Conservation (phyloP, 2,797 vertebrate genomes). For the Micrastur ruficollis region DNA sequence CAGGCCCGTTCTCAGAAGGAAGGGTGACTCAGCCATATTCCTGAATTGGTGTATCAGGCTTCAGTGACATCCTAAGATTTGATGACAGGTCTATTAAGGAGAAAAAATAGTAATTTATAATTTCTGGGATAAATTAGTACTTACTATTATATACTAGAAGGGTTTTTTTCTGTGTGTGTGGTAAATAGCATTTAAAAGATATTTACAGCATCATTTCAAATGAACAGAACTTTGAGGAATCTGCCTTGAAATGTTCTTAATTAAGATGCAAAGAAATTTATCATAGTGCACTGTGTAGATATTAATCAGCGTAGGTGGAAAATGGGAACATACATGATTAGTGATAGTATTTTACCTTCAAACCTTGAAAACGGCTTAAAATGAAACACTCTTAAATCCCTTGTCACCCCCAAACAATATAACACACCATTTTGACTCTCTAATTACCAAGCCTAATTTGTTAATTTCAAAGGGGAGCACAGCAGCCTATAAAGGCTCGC, state of each 20-base stretch:
- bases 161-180: not conserved
- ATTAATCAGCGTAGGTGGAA: conserved; percentile 47
- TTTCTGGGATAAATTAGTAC: conserved; percentile 32
- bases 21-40: conserved; percentile 15
- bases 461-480: conserved; percentile 66
- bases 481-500: conserved; percentile 52
- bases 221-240: conserved; percentile 45
- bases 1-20: not conserved
- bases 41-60: conserved; percentile 3
- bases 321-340: conserved; percentile 49
- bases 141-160: not conserved
- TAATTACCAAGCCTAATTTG: conserved; percentile 67
- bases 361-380: conserved; percentile 31
- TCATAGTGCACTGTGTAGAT: conserved; percentile 11
- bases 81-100: not conserved
- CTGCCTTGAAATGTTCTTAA: conserved; percentile 49
- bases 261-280: conserved; percentile 53
- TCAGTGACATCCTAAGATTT: conserved; percentile 13
- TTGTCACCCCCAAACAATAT: conserved; percentile 54
- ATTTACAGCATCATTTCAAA: conserved; percentile 25
- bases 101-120: conserved; percentile 30
- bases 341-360: conserved; percentile 54
- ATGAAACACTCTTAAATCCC: conserved; percentile 47
- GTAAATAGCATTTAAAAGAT: conserved; percentile 39
- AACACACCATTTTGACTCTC: conserved; percentile 58